phyloP scores from a whole-genome alignment of 2,888 invertebrate species.

The Plebejus melissa region DNA sequence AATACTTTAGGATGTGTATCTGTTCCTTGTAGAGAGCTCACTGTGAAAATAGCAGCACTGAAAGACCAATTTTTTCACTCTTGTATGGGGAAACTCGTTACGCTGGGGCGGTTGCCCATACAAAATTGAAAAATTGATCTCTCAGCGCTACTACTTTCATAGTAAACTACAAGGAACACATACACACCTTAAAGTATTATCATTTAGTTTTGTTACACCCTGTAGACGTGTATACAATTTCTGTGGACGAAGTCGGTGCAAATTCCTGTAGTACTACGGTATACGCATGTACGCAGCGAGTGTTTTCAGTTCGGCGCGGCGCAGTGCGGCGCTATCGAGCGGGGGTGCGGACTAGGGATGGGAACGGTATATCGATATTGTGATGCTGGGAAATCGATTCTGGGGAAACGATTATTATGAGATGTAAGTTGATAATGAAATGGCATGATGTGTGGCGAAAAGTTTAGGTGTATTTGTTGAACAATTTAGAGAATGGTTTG shows the following conservation, averaged over 20 bases:
- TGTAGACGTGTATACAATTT: constrained; percentile 33
- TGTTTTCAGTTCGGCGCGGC: constrained; percentile 45
- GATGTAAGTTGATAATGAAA: neutral
- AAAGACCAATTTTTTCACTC: no score
- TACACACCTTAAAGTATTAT: no score
- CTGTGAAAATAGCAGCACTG: no score
- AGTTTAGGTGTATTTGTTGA: neutral
- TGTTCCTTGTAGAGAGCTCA: no score
- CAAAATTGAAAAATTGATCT: no score
- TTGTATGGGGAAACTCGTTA: no score
- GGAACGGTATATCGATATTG: constrained; percentile 29
- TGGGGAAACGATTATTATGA: neutral
- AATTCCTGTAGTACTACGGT: neutral
- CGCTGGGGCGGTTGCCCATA: no score
- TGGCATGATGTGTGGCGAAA: no score
- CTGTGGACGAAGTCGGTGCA: neutral
- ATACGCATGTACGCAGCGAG: constrained; percentile 16
- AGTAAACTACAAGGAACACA: no score
- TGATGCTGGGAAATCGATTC: neutral
- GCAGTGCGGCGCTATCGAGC: constrained; percentile 71
- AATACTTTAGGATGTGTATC: no score
- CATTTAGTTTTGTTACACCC: no score
- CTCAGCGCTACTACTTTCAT: no score
- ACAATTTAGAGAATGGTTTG: neutral
- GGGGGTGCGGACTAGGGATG: constrained; percentile 40